These are phyloP conservation scores for Parambassis ranga DNA, from an alignment of 2,797 vertebrate genomes.

Conservation along the genomic window DNA sequence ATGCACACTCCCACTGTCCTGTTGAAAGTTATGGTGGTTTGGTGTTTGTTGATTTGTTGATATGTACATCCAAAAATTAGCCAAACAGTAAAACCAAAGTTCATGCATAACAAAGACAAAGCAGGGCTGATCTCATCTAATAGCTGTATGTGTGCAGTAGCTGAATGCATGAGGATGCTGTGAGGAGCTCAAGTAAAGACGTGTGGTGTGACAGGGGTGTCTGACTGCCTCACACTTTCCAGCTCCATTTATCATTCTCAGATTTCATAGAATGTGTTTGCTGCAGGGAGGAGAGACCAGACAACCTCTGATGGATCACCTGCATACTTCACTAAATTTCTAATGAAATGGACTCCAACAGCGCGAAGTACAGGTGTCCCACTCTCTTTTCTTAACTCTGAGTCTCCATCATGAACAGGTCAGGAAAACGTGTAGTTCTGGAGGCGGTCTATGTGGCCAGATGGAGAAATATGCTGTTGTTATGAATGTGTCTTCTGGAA, in stretches of 20 bases:
- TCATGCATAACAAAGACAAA: constrained; percentile 11
- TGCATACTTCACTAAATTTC: constrained; percentile 42
- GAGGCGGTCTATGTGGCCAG: background rate
- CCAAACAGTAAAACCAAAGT: constrained; percentile 14
- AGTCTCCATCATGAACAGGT: background rate
- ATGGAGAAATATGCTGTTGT: background rate
- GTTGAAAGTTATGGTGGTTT: background rate
- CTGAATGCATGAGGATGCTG: constrained; percentile 31
- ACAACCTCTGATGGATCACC: constrained; percentile 56
- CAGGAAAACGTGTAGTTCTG: background rate
- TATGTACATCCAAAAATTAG: constrained; percentile 26
- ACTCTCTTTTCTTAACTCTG: background rate
- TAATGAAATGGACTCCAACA: constrained; percentile 29
- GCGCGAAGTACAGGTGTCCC: constrained; percentile 12
- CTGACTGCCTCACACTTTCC: constrained; percentile 38
- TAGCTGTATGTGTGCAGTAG: background rate
- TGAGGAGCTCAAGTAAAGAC: constrained; percentile 42
- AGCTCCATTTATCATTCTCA: constrained; percentile 57
- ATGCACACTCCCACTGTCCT: background rate
- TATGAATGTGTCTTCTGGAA: background rate
- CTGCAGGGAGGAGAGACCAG: constrained; percentile 27
- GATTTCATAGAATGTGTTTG: constrained; percentile 45
- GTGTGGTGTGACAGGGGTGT: constrained; percentile 15
- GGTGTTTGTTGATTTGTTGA: background rate
- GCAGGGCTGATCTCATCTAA: background rate